A percentile compares a stretch with the other conserved stretches of the same genome.
These are phyloP conservation scores for Thecocarcelia acutangulata DNA, from an alignment of 2,888 invertebrate species.

Conservation along the genomic window DNA sequence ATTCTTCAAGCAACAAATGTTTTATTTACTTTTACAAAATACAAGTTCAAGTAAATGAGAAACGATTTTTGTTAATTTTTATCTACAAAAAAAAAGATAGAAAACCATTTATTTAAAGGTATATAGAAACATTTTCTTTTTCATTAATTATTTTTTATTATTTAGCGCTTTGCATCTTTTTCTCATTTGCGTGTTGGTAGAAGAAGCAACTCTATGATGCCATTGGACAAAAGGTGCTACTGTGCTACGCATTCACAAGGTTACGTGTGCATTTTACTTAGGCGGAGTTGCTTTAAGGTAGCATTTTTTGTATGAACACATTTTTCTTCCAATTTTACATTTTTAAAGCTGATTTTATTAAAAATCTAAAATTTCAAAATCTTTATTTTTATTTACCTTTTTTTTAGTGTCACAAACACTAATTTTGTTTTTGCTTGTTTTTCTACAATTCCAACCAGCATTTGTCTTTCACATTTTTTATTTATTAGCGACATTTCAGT, in stretches of 20 bases:
- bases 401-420: constrained; percentile 76
- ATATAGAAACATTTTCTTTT: background rate
- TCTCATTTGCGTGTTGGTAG: constrained; percentile 26
- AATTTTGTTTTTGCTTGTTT: constrained; percentile 65
- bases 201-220: constrained; percentile 68
- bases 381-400: constrained; percentile 76
- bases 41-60: background rate
- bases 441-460: constrained; percentile 49
- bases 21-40: background rate
- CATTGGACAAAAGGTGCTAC: constrained; percentile 77
- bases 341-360: background rate
- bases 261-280: constrained; percentile 76
- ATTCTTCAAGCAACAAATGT: constrained; percentile 1
- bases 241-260: constrained; percentile 81
- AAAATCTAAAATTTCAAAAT: constrained; percentile 28
- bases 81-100: constrained; percentile 11
- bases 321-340: constrained; percentile 21
- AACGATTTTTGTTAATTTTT: constrained; percentile 5
- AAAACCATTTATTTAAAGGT: background rate
- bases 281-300: constrained; percentile 62
- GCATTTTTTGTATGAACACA: constrained; percentile 41
- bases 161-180: constrained; percentile 31
- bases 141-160: constrained; percentile 1
- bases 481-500: constrained; percentile 27
- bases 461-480: constrained; percentile 47